Evolutionary conservation across 2,113 vertebrate genomes (phyloP).

Genomic region (Balaenoptera acutorostrata): DNA sequence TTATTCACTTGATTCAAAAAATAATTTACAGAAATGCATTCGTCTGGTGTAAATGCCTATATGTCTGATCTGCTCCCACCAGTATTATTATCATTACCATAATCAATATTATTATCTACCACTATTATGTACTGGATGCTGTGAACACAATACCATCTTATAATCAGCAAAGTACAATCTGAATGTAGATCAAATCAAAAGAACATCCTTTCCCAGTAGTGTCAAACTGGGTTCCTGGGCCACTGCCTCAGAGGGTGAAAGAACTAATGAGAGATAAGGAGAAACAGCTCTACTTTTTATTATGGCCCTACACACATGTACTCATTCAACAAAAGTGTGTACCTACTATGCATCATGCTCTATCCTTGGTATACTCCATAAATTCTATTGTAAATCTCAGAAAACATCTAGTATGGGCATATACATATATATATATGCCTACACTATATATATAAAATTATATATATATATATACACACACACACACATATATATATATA

Average conservation of each 20-base stretch:
- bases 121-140: not conserved
- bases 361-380: not conserved
- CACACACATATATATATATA: rapidly evolving
- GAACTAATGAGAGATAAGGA: not conserved
- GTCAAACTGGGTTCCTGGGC: not conserved
- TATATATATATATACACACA: not conserved
- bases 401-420: not conserved
- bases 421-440: no score
- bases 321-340: not conserved
- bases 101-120: not conserved
- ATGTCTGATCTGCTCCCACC: not conserved
- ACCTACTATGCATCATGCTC: not conserved
- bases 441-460: no score
- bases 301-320: not conserved
- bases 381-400: not conserved
- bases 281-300: not conserved
- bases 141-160: not conserved
- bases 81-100: not conserved
- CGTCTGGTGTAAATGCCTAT: not conserved
- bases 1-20: not conserved
- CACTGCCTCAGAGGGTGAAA: not conserved
- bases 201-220: not conserved
- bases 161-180: not conserved
- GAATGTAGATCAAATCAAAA: not conserved
- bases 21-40: not conserved